A percentile compares a stretch with the other conserved stretches of the same genome.
Conservation (phyloP, 2,113 vertebrate species). For the Ceyx cyanopectus region DNA sequence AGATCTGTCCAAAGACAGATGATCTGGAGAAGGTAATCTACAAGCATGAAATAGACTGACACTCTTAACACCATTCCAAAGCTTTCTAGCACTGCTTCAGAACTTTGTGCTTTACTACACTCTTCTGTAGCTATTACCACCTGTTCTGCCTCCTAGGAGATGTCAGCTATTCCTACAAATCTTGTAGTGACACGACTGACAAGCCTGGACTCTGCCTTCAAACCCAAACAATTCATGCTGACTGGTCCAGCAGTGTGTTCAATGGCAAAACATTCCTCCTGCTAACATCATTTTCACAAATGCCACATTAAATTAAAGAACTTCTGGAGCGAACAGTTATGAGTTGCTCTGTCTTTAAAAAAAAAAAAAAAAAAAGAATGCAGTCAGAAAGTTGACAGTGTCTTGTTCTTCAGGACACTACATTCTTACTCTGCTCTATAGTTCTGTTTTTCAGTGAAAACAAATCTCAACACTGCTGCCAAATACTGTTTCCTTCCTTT, state of each 20-base stretch:
- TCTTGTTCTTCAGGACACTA: neutral
- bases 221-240: neutral
- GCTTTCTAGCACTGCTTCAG: neutral
- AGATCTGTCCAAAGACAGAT: neutral
- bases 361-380: neutral
- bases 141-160: neutral
- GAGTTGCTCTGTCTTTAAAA: neutral
- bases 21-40: neutral
- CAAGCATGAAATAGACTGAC: neutral
- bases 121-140: neutral
- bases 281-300: neutral
- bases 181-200: neutral
- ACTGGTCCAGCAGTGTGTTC: neutral
- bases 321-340: neutral
- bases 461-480: constrained; percentile 36
- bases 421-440: neutral
- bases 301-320: neutral
- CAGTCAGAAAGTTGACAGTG: neutral
- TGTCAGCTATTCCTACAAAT: neutral
- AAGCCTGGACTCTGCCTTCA: neutral
- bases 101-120: neutral
- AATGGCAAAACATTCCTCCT: neutral
- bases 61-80: neutral
- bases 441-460: constrained; percentile 50
- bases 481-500: constrained; percentile 54